A percentile compares a stretch with the other conserved stretches of the same genome.
These are phyloP conservation scores for Isichthys henryi DNA, from an alignment of 2,113 vertebrate species.

Conservation along the genomic window DNA sequence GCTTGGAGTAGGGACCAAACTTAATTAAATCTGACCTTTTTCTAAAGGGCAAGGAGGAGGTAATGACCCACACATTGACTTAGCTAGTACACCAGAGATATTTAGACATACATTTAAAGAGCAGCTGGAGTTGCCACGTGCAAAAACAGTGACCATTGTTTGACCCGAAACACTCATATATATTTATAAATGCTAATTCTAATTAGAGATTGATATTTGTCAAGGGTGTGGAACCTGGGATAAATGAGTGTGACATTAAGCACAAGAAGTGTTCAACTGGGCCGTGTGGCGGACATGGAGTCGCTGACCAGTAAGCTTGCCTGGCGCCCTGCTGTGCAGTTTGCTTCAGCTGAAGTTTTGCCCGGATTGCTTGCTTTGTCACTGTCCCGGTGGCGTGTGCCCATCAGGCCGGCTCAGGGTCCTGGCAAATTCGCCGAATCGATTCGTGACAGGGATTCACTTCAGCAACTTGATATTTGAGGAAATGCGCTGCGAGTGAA, in stretches of 20 bases:
- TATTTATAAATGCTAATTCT: background rate
- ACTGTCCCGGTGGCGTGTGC: background rate
- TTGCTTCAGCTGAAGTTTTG: background rate
- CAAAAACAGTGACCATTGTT: background rate
- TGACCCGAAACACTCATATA: background rate
- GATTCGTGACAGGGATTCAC: slow-evolving; percentile 7
- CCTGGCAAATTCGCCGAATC: background rate
- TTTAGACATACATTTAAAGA: slow-evolving; percentile 25
- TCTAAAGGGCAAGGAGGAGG: slow-evolving; percentile 18
- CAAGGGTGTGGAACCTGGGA: background rate
- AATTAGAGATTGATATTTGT: background rate
- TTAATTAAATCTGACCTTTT: slow-evolving; percentile 31
- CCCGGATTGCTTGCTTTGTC: background rate
- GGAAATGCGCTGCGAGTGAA: background rate
- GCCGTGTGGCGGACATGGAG: background rate
- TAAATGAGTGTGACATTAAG: background rate
- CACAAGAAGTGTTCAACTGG: background rate
- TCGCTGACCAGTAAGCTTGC: background rate
- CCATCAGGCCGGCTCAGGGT: background rate
- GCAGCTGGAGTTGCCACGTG: background rate
- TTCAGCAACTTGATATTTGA: background rate
- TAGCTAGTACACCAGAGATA: slow-evolving; percentile 56
- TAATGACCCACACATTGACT: slow-evolving; percentile 33
- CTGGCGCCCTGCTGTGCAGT: background rate
- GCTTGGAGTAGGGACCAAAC: background rate